These are phyloP conservation scores for Rallus limicola DNA, from an alignment of 2,113 vertebrate genomes.

Conservation along the genomic window DNA sequence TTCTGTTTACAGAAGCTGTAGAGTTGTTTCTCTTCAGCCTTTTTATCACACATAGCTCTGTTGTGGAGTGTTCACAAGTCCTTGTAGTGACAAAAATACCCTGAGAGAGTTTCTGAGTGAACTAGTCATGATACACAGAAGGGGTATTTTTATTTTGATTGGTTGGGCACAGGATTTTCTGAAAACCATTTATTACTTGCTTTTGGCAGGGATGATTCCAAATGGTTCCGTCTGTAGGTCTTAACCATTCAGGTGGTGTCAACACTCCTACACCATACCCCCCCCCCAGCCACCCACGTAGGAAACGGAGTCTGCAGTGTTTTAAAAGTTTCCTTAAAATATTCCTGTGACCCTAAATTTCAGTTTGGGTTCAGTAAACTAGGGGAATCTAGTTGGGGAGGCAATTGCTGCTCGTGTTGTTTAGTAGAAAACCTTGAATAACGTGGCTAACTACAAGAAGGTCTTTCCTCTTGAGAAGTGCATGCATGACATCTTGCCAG, in stretches of 20 bases:
- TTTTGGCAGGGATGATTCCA: not conserved
- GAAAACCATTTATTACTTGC: not conserved
- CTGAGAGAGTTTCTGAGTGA: not conserved
- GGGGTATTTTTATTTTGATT: not conserved
- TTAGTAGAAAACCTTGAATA: not conserved
- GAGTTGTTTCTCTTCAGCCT: not conserved
- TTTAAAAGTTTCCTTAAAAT: not conserved
- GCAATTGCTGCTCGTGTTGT: not conserved
- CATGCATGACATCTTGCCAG: not conserved
- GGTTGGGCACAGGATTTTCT: not conserved
- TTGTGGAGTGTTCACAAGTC: not conserved
- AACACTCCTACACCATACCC: not conserved
- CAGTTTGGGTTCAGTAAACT: not conserved
- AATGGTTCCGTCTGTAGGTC: not conserved
- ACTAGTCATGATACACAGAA: not conserved
- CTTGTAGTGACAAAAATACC: not conserved
- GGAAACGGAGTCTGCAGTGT: not conserved
- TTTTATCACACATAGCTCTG: not conserved
- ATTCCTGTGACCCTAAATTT: not conserved
- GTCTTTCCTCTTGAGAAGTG: not conserved
- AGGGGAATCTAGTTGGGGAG: not conserved
- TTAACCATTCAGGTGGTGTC: not conserved
- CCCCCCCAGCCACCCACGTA: not conserved
- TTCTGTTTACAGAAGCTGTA: not conserved
- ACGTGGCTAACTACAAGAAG: not conserved